Percentiles rank a stretch among this genome's conserved stretches.
These are phyloP conservation scores for Erpornis zantholeuca DNA, from an alignment of 2,113 vertebrate species.

Conservation along the genomic window DNA sequence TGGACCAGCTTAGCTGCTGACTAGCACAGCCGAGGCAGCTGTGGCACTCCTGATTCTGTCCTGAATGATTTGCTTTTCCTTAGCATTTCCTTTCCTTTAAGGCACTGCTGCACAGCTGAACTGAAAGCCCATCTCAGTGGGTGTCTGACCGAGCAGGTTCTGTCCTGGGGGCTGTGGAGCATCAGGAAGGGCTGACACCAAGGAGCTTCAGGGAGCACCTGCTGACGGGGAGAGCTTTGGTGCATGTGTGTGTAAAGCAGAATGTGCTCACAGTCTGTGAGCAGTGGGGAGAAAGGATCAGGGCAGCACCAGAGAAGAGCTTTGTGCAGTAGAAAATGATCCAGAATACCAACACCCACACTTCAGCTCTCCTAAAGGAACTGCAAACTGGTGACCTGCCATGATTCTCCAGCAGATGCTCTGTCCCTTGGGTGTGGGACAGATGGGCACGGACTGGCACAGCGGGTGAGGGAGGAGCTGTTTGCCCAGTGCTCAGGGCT, in stretches of 20 bases:
- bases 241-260: not conserved
- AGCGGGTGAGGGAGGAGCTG: not conserved
- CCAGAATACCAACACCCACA: fast-evolving
- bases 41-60: not conserved
- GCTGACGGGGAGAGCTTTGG: fast-evolving
- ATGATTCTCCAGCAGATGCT: not conserved
- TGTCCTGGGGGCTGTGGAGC: not conserved
- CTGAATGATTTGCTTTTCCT: not conserved
- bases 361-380: not conserved
- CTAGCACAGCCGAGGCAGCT: not conserved
- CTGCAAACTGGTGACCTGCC: not conserved
- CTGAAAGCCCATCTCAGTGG: not conserved
- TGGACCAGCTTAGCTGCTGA: not conserved
- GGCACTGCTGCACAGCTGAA: not conserved
- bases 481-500: not conserved
- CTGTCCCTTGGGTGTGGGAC: not conserved
- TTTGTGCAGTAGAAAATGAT: not conserved
- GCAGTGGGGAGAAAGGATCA: not conserved
- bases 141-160: not conserved
- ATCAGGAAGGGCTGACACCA: not conserved
- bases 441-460: not conserved
- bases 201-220: not conserved
- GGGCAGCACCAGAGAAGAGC: not conserved
- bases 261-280: not conserved
- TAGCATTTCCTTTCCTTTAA: not conserved